Evolutionary conservation across 2,888 invertebrate genomes (phyloP), one percentile per base, ranked within the genome.

Genomic region (Yponomeuta plumbellus): DNA sequence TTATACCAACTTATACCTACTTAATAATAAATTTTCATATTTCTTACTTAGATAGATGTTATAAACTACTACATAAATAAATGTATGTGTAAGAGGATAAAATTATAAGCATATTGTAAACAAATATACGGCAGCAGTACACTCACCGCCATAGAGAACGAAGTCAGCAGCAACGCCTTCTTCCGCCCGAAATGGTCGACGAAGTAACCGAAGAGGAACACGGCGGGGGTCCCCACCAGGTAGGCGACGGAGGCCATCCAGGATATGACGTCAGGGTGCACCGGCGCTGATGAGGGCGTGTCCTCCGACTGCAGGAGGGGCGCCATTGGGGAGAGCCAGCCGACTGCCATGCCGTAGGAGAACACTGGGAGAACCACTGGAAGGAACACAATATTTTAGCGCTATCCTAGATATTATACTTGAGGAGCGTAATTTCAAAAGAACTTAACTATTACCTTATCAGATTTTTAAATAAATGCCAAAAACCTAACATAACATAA

Each of bases 211-310:
- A 91, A 93, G 2, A 92, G 75, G 71, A 92, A 91, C 6, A 92
- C 92, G 0, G 92, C 89, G 0, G 91, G 83, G 0, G 92, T 86
- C 0, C 92, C 93, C 10, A 93, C 92, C 0, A 93, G 75, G 74
- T 92, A 92, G 13, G 92, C 86, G 1, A 92, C 85, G 0, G 93
- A 92, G 0, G 92, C 93, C 81, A 93, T 87, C 92, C 93, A 92
- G 26, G 93, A 92, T 67, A 92, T 82, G 68, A 88, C 84, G 70
- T 90, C 88, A 1, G 85, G 76, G 17, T 85, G 85, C 44, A 93
- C 83, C 0, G 91, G 87, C 8, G 75, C 72, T 0, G 82, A 74
- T 0, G 92, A 83, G 0, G 92, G 92, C 0, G 86, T 81, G 11
- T 84, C 79, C 1, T 78, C 73, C 0, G 91, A 88, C 83, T 91